Conservation (phyloP, 2,888 invertebrate species). For the Calameuta pallipes region DNA sequence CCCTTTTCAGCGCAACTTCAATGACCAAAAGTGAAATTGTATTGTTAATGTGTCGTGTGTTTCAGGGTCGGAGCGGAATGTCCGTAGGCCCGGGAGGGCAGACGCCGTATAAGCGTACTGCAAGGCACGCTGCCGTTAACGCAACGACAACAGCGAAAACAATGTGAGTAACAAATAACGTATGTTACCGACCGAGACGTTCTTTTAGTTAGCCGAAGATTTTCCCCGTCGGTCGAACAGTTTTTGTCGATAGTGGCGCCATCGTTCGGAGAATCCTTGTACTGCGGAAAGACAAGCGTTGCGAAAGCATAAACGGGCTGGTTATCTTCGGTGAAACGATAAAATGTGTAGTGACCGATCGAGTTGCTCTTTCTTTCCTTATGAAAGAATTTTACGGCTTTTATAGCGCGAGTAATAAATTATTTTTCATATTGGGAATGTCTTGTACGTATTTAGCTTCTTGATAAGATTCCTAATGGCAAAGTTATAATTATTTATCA, state of each 20-base stretch:
- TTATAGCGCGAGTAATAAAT: not conserved
- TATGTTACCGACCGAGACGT: not conserved
- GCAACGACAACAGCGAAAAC: constrained; percentile 23
- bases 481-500: not conserved
- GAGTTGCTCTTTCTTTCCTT: not conserved
- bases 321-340: not conserved
- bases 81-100: constrained; percentile 45
- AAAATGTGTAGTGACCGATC: not conserved
- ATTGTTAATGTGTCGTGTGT: not conserved
- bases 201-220: not conserved
- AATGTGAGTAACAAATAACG: not conserved
- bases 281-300: not conserved
- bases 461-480: not conserved
- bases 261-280: not conserved
- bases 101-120: constrained; percentile 37
- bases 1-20: not conserved
- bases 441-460: not conserved
- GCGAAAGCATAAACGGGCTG: not conserved
- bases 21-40: not conserved
- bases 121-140: not conserved
- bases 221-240: not conserved
- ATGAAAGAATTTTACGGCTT: not conserved
- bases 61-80: constrained; percentile 49
- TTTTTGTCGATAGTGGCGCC: not conserved
- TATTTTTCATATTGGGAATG: not conserved